A percentile compares a stretch with the other conserved stretches of the same genome.
Conservation (phyloP, 1,140 invertebrate genomes). For the Parasteatoda tepidariorum region DNA sequence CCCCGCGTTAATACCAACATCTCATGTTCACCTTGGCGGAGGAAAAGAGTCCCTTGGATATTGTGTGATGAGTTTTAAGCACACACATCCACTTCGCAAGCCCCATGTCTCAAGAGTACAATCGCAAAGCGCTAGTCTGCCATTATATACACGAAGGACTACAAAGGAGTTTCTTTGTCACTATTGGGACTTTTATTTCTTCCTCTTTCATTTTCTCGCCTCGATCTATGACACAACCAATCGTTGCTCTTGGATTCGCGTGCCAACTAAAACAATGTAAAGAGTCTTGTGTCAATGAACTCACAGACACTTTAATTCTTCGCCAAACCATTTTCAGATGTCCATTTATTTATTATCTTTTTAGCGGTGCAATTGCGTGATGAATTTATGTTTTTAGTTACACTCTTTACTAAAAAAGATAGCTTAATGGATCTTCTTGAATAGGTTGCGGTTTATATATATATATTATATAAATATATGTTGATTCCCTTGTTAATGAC, state of each 20-base stretch:
- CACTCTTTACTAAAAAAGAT: no score
- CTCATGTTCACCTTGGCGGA: slow-evolving; percentile 47
- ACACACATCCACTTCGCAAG: slow-evolving; percentile 22
- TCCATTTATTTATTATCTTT: no score
- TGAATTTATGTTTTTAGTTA: no score
- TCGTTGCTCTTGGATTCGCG: background rate
- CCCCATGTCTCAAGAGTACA: slow-evolving; percentile 41
- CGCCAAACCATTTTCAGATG: no score
- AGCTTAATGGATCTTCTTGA: no score
- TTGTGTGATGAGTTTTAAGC: slow-evolving; percentile 52
- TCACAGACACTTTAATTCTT: background rate
- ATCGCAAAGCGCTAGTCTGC: slow-evolving; percentile 41
- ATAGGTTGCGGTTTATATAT: no score
- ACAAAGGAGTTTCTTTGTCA: slow-evolving; percentile 52
- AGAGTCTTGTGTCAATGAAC: background rate
- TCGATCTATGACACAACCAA: slow-evolving; percentile 33
- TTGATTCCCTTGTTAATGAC: no score
- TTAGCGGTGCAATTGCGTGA: no score
- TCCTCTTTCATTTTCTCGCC: slow-evolving; percentile 41
- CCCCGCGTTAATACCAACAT: slow-evolving; percentile 41
- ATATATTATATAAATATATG: no score
- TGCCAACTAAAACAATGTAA: background rate
- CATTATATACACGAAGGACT: slow-evolving; percentile 53
- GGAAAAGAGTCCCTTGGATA: slow-evolving; percentile 50
- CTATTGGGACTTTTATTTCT: slow-evolving; percentile 16